Conservation (phyloP, 2,113 vertebrate species). For the Strigops habroptila region DNA sequence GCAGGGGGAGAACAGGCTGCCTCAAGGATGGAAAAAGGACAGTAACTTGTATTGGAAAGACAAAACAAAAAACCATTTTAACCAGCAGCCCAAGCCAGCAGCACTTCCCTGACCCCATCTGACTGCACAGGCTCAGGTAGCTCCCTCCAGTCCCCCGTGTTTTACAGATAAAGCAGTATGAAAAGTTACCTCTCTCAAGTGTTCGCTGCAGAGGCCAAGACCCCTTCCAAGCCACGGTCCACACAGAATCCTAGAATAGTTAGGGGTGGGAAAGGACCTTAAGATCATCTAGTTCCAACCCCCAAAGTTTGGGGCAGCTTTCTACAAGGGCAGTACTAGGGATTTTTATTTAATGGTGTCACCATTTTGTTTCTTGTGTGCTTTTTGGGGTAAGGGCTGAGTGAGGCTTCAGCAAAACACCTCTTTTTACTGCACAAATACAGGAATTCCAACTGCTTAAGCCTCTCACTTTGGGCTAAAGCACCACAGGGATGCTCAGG, state of each 20-base stretch:
- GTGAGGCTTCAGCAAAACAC: rapidly evolving
- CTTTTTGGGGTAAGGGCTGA: not conserved
- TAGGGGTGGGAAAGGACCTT: not conserved
- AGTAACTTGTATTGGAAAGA: not conserved
- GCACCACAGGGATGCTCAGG: not conserved
- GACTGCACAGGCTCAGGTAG: rapidly evolving
- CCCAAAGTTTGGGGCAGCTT: not conserved
- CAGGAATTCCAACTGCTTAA: not conserved
- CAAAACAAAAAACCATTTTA: not conserved
- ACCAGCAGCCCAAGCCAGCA: not conserved
- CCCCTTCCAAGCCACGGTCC: not conserved
- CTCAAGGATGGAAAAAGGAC: not conserved
- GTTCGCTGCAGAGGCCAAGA: not conserved
- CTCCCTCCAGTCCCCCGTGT: rapidly evolving
- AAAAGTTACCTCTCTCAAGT: not conserved
- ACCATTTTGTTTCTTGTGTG: not conserved
- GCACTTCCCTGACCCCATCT: not conserved
- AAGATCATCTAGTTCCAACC: too few species aligned
- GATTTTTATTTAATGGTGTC: not conserved
- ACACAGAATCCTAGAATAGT: not conserved
- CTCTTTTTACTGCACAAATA: not conserved
- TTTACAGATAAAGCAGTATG: rapidly evolving
- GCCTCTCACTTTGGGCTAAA: not conserved
- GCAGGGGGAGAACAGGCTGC: not conserved
- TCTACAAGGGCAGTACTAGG: rapidly evolving